Conservation (phyloP, 2,888 invertebrate species). For the Saturnia japonica region DNA sequence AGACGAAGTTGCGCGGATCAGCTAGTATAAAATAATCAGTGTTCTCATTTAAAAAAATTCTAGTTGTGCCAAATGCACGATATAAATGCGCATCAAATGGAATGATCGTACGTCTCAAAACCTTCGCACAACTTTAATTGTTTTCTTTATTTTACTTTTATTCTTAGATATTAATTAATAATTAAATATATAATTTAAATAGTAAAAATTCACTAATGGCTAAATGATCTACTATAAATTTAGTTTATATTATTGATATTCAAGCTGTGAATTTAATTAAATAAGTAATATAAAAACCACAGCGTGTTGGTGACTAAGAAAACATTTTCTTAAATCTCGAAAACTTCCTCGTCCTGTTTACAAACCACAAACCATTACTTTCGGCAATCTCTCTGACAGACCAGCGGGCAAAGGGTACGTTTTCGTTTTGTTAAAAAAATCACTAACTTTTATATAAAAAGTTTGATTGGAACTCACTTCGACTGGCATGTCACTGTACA, state of each 20-base stretch:
- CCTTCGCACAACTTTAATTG: too few species aligned
- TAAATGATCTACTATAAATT: too few species aligned
- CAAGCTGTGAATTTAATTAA: too few species aligned
- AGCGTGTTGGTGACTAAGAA: not conserved
- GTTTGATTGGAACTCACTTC: constrained; percentile 13
- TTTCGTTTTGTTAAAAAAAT: constrained; percentile 11
- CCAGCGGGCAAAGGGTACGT: not conserved
- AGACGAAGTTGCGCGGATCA: too few species aligned
- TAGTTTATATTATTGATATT: too few species aligned
- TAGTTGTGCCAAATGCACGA: too few species aligned
- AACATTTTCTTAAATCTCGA: not conserved
- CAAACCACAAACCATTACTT: not conserved
- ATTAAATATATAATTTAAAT: too few species aligned
- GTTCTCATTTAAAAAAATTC: too few species aligned
- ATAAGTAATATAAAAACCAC: not conserved
- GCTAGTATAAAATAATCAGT: too few species aligned
- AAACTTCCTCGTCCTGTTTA: not conserved
- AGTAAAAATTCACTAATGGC: too few species aligned
- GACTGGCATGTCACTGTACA: not conserved
- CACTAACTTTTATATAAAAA: constrained; percentile 12
- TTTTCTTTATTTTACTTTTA: too few species aligned
- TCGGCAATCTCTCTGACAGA: constrained; percentile 1
- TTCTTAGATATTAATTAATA: too few species aligned
- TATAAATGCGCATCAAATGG: not conserved
- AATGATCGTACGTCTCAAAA: not conserved